These are phyloP conservation scores for Polyommatus iphigenia DNA, from an alignment of 2,888 invertebrate genomes.

Conservation along the genomic window DNA sequence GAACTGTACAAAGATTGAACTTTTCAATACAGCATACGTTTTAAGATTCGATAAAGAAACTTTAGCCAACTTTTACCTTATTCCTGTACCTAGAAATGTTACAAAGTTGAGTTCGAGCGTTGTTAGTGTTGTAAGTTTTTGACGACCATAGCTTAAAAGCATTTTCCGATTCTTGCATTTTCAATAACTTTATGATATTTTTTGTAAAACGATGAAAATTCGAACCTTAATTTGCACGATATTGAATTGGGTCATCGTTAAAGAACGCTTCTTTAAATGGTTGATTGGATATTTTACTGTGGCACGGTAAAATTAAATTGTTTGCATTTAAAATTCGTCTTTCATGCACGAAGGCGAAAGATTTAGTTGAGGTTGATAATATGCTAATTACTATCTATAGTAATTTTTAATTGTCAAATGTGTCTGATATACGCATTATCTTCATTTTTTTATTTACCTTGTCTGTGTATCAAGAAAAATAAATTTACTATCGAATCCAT, in stretches of 20 bases:
- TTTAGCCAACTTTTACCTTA: background rate
- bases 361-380: background rate
- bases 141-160: constrained; percentile 4
- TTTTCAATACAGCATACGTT: background rate
- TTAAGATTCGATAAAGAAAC: background rate
- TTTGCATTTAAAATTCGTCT: background rate
- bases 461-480: too few species aligned
- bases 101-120: background rate
- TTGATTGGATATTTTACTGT: background rate
- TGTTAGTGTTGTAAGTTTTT: constrained; percentile 13
- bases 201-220: background rate
- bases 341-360: background rate
- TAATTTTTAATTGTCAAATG: too few species aligned
- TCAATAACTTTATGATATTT: background rate
- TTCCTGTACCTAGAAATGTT: background rate
- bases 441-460: too few species aligned
- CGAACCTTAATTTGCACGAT: background rate
- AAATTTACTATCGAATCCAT: too few species aligned
- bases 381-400: too few species aligned
- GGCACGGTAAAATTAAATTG: background rate
- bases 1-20: background rate
- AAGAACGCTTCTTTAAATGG: background rate
- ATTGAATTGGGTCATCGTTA: constrained; percentile 14
- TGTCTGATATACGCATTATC: too few species aligned
- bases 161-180: background rate